Evolutionary conservation across 2,113 vertebrate genomes (phyloP).

Genomic region (Gambusia affinis): DNA sequence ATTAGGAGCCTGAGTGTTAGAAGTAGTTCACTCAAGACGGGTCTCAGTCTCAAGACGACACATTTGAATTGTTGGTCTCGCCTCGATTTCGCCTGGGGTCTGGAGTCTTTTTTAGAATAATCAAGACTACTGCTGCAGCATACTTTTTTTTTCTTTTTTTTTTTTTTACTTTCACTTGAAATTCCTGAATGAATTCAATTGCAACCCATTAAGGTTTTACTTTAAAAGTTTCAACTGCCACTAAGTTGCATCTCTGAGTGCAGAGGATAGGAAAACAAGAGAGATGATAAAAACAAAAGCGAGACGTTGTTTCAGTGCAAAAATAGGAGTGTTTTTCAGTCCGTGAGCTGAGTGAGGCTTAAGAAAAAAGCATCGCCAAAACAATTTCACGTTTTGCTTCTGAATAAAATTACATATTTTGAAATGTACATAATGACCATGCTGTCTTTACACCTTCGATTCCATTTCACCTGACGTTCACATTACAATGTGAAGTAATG

Average conservation of each 20-base stretch:
- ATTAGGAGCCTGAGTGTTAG: neutral
- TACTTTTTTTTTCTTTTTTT: neutral
- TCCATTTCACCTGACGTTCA: too few relatives aligned
- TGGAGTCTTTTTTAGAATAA: too few relatives aligned
- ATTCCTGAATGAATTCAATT: neutral
- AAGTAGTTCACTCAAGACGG: neutral
- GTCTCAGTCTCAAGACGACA: neutral
- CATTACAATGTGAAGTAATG: too few relatives aligned
- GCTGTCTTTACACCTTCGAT: too few relatives aligned
- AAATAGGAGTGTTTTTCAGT: neutral
- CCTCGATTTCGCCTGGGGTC: neutral
- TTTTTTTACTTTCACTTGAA: neutral
- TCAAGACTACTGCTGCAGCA: too few relatives aligned
- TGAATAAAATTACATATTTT: neutral
- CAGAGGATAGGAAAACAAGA: neutral
- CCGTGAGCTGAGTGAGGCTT: neutral
- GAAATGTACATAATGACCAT: neutral
- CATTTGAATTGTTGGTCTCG: neutral
- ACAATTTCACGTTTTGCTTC: too few relatives aligned
- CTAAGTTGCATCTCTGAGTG: neutral
- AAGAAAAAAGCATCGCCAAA: too few relatives aligned
- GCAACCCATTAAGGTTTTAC: neutral
- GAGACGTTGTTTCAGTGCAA: neutral
- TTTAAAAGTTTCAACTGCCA: neutral
- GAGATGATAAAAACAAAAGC: neutral